These are phyloP conservation scores for Pituophis catenifer DNA, from an alignment of 2,113 vertebrate genomes.

Conservation along the genomic window DNA sequence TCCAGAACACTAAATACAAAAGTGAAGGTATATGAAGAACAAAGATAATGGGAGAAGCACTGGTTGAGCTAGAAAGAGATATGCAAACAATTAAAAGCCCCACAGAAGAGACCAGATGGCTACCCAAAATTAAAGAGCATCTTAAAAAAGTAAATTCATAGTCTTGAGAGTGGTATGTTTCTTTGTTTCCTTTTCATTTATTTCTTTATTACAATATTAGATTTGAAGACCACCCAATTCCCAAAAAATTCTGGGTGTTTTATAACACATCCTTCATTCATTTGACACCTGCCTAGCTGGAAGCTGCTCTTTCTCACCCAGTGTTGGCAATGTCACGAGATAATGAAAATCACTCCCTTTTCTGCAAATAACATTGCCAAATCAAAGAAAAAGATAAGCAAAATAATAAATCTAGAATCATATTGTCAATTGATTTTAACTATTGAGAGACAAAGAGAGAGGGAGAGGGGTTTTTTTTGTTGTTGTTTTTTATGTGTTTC, in stretches of 20 bases:
- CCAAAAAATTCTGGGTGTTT: background rate
- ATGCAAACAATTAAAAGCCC: background rate
- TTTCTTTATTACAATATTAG: background rate
- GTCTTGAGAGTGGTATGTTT: background rate
- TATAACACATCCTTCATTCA: background rate
- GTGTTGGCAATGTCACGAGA: background rate
- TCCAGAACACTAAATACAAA: background rate
- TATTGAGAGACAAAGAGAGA: background rate
- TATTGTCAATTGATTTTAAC: background rate
- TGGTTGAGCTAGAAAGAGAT: background rate
- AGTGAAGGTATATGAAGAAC: background rate
- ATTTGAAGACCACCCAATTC: background rate
- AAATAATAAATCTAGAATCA: background rate
- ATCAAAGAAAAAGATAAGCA: background rate
- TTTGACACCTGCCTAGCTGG: background rate
- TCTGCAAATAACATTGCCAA: background rate
- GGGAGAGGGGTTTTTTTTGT: too few relatives aligned
- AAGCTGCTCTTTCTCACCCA: background rate
- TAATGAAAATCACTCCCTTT: background rate
- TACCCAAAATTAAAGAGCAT: background rate
- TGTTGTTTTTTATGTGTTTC: background rate
- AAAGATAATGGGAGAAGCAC: background rate
- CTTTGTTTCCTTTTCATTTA: background rate
- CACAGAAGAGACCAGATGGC: background rate
- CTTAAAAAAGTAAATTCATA: background rate